These are phyloP conservation scores for Euleptes europaea DNA, from an alignment of 2,113 vertebrate genomes.

Conservation along the genomic window DNA sequence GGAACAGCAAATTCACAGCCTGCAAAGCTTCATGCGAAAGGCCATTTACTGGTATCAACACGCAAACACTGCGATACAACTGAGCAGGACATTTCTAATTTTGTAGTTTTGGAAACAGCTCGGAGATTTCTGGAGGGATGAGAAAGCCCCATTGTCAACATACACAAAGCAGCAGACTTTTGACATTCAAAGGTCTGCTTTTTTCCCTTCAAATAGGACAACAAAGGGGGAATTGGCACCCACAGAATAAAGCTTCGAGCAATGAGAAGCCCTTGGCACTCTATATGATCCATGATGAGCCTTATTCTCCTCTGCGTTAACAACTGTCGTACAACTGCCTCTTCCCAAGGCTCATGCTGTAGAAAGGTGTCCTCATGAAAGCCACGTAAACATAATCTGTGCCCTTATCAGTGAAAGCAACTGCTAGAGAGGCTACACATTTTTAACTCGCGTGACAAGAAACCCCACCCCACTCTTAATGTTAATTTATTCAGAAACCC, in stretches of 20 bases:
- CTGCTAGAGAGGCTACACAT: neutral
- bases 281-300: neutral
- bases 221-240: neutral
- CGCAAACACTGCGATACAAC: neutral
- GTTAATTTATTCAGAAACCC: neutral
- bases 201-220: neutral
- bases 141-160: neutral
- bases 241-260: rapidly evolving
- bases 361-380: neutral
- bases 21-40: constrained; percentile 9
- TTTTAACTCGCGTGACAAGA: neutral
- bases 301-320: neutral
- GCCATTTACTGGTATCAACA: neutral
- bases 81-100: neutral
- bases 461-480: neutral
- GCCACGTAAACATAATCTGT: rapidly evolving
- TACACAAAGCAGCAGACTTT: neutral
- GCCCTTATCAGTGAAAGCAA: neutral
- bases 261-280: neutral
- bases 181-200: neutral
- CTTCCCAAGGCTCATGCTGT: neutral
- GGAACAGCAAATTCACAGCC: neutral
- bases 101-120: neutral
- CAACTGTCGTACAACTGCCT: neutral
- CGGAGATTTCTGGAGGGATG: neutral